Percentiles rank a stretch among this genome's conserved stretches.
phyloP scores from a whole-genome alignment of 2,113 vertebrate species.

The Rhineura floridana region DNA sequence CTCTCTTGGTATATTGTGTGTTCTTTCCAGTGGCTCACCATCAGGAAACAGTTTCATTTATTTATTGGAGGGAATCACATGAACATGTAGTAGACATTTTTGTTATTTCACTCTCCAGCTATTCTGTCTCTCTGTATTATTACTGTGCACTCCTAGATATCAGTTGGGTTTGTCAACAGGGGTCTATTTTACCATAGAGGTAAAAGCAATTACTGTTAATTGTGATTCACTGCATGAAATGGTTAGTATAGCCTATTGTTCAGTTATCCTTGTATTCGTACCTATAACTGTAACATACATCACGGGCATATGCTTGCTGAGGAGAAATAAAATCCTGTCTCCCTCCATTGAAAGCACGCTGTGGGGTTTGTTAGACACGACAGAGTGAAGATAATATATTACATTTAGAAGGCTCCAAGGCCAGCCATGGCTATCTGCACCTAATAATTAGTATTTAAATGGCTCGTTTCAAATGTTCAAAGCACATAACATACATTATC shows the following conservation, averaged over 20 bases:
- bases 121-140: not conserved
- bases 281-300: slow-evolving; percentile 43
- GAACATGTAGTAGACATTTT: slow-evolving; percentile 5
- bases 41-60: slow-evolving; percentile 28
- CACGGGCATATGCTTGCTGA: slow-evolving; percentile 2
- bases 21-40: not conserved
- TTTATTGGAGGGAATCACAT: slow-evolving; percentile 43
- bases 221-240: slow-evolving; percentile 58
- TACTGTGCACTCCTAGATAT: slow-evolving; percentile 21
- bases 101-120: slow-evolving; percentile 11
- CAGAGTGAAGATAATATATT: slow-evolving; percentile 37
- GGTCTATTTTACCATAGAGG: slow-evolving; percentile 40
- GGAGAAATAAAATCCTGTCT: slow-evolving; percentile 28
- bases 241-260: slow-evolving; percentile 25
- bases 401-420: slow-evolving; percentile 10
- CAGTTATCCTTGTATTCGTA: slow-evolving; percentile 47
- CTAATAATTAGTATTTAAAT: not conserved
- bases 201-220: slow-evolving; percentile 66
- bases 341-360: slow-evolving; percentile 30
- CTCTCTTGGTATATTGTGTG: not conserved
- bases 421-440: not conserved
- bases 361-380: slow-evolving; percentile 8
- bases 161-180: slow-evolving; percentile 42
- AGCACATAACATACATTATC: not conserved
- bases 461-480: not conserved